phyloP scores from a whole-genome alignment of 2,797 vertebrate species.

The Lutjanus argentimaculatus region DNA sequence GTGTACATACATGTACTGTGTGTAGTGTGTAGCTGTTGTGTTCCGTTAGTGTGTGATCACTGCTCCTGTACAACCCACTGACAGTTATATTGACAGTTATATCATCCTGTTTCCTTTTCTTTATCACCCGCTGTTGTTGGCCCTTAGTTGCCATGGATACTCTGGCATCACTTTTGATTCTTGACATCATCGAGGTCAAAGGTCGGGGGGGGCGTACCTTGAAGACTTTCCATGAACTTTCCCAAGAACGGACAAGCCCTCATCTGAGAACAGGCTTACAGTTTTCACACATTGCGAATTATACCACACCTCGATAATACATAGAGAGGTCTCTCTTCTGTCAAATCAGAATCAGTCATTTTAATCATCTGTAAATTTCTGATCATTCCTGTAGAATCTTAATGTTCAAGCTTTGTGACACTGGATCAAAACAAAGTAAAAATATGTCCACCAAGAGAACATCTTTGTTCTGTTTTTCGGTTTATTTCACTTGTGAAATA shows the following conservation, averaged over 20 bases:
- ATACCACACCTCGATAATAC: neutral
- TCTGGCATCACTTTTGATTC: constrained; percentile 32
- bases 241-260: constrained; percentile 37
- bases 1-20: neutral
- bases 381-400: neutral
- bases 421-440: neutral
- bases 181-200: constrained; percentile 20
- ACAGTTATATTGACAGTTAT: constrained; percentile 23
- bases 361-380: no score
- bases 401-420: neutral
- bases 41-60: constrained; percentile 4
- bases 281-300: constrained; percentile 5
- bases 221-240: constrained; percentile 38
- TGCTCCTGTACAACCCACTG: constrained; percentile 10
- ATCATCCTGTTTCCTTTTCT: constrained; percentile 32
- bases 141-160: constrained; percentile 29
- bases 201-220: constrained; percentile 15
- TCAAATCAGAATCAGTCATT: no score
- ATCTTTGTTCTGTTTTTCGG: no score
- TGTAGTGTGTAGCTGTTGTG: constrained; percentile 18
- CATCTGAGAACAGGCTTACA: constrained; percentile 30
- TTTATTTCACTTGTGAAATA: no score
- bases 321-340: no score
- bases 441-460: neutral
- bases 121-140: constrained; percentile 23